Base-by-base conservation (phyloP, 2,113 vertebrate genomes). In the Scomber colias region DNA sequence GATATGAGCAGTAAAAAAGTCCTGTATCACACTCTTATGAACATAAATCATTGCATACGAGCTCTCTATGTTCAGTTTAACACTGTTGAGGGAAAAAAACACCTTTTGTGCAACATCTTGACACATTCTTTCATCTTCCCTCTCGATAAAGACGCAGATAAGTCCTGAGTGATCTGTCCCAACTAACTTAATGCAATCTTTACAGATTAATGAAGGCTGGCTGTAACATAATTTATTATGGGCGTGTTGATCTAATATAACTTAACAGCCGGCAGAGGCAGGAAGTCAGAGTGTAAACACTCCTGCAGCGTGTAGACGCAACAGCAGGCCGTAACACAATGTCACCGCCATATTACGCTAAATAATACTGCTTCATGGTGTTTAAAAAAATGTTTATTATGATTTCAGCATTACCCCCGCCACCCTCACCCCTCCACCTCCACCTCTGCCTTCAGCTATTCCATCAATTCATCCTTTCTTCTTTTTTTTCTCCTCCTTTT, bases 261-360 rank as follows among this genome's bases (percentile, higher is more conserved):
- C 49, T 81, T 83, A 77, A 88, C 68, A 61, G 77, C 69, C 61
- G 4, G 46, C 27, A 31, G 71, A 50, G 63, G 30, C 87, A 85
- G 82, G 83, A 89, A 82, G 78, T 82, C n/a, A 24, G 71, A 31
- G 13, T 1, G 30, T 85, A 87, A 88, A 89, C 81, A 62, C 70
- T 49, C 24, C 69, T 24, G 48, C 45, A 44, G 57, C 44, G 59
- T 12, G 68, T 67, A 87, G 73, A 82, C 55, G 15, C 50, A 82
- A 75, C 72, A 86, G 19, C 65, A 21, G 40, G 56, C 45, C 7
- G 11, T 30, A 59, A 60, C 63, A 71, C 71, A 64, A 56, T 75
- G 79, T 83, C 70, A 51, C 31, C 2, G n/a, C 1, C 12, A 60
- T 56, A 60, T 73, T 60, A 59, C 45, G 0, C 59, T 60, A 53